A percentile compares a stretch with the other conserved stretches of the same genome.
Evolutionary conservation across 2,113 vertebrate genomes (phyloP).

Genomic region (Litocranius walleri): DNA sequence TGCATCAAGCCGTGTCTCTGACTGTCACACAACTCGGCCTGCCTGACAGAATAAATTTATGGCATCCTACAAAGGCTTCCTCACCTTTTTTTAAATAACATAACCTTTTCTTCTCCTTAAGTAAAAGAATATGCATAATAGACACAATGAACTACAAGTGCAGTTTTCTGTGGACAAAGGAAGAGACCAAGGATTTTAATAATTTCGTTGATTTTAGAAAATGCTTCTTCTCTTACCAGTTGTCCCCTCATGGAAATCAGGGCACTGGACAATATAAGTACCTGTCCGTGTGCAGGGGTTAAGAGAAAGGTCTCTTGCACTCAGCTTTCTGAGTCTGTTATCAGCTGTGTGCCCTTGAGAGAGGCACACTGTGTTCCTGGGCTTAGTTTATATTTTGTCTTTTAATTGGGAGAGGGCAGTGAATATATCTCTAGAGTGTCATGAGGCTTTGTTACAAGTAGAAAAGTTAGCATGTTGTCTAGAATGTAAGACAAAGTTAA

Average conservation of each 20-base stretch:
- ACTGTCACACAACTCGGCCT: slow-evolving; percentile 71
- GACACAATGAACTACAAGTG: slow-evolving; percentile 32
- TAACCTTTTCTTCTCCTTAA: slow-evolving; percentile 68
- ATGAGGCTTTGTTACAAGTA: neutral
- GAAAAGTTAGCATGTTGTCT: neutral
- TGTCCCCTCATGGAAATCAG: neutral
- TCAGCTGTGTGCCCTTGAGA: neutral
- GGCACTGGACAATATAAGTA: neutral
- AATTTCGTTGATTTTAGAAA: slow-evolving; percentile 47
- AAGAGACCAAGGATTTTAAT: slow-evolving; percentile 42
- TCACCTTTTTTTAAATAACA: slow-evolving; percentile 68
- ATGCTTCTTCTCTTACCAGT: neutral
- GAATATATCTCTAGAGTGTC: neutral
- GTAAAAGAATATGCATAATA: slow-evolving; percentile 52
- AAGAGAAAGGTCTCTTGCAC: neutral
- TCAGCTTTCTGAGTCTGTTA: neutral
- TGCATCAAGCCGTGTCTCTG: slow-evolving; percentile 64
- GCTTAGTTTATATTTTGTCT: neutral
- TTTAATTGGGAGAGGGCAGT: neutral
- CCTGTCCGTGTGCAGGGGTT: neutral
- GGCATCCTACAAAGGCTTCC: slow-evolving; percentile 66
- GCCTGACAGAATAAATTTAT: slow-evolving; percentile 74
- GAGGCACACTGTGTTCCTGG: neutral
- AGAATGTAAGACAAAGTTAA: neutral
- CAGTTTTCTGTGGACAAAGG: slow-evolving; percentile 49